phyloP scores from a whole-genome alignment of 2,888 invertebrate genomes.

The Syrista parreyssii region DNA sequence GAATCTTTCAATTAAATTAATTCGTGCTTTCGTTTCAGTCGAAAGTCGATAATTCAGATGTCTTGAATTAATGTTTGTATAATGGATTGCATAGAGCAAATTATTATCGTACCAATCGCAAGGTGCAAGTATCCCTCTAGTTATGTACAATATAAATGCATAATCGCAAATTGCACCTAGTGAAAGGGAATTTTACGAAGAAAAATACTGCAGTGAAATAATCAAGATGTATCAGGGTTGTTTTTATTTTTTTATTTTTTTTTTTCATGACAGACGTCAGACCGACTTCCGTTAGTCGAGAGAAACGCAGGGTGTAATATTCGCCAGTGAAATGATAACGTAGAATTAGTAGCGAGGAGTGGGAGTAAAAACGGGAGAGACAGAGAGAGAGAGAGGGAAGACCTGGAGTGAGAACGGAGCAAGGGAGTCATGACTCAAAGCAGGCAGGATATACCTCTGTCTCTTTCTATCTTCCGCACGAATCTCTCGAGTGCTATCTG shows the following conservation, averaged over 20 bases:
- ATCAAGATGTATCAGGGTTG: not conserved
- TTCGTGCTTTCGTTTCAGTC: not conserved
- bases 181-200: not conserved
- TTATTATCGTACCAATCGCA: not conserved
- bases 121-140: not conserved
- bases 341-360: not conserved
- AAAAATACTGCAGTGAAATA: not conserved
- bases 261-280: not conserved
- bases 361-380: not conserved
- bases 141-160: not conserved
- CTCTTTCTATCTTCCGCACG: not conserved
- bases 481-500: not conserved
- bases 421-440: not conserved
- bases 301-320: not conserved
- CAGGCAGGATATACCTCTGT: not conserved
- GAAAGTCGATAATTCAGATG: not conserved
- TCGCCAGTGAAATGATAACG: not conserved
- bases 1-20: not conserved
- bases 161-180: not conserved
- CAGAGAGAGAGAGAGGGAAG: not conserved
- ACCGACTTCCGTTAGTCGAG: not conserved
- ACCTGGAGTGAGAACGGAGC: not conserved
- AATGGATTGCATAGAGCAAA: not conserved
- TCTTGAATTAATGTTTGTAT: not conserved
- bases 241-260: not conserved